phyloP scores from a whole-genome alignment of 2,797 vertebrate genomes.

The Capromys pilorides region DNA sequence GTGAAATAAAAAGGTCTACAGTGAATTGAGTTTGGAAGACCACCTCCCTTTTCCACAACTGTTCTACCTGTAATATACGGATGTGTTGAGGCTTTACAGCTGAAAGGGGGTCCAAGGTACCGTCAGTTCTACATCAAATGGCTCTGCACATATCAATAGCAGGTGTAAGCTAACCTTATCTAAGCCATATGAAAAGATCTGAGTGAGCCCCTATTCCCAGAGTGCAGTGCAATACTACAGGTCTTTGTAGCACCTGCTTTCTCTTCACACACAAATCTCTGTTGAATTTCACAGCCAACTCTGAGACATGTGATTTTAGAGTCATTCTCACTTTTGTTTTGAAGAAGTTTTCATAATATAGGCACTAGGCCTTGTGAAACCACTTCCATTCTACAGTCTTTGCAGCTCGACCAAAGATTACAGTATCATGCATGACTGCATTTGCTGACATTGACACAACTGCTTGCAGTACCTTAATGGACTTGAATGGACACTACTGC shows the following conservation, averaged over 20 bases:
- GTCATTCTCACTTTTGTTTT: neutral
- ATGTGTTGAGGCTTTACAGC: neutral
- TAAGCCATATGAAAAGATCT: neutral
- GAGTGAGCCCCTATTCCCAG: neutral
- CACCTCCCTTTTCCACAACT: neutral
- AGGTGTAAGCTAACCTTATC: neutral
- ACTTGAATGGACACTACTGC: neutral
- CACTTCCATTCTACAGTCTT: neutral
- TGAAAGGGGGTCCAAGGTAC: neutral
- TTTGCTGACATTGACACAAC: neutral
- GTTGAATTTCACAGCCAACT: slow-evolving; percentile 24
- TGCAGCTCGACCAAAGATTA: neutral
- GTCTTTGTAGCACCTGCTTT: neutral
- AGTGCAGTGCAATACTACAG: neutral
- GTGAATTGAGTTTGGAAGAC: neutral
- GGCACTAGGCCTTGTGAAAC: neutral
- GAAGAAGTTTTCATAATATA: neutral
- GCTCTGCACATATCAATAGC: neutral
- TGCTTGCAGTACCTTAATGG: neutral
- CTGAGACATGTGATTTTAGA: neutral
- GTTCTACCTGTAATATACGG: neutral
- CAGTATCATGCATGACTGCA: neutral
- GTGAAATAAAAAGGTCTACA: neutral
- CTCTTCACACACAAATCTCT: neutral
- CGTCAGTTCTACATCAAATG: neutral